phyloP scores from a whole-genome alignment of 2,113 vertebrate genomes.

The Cephalopterus ornatus region DNA sequence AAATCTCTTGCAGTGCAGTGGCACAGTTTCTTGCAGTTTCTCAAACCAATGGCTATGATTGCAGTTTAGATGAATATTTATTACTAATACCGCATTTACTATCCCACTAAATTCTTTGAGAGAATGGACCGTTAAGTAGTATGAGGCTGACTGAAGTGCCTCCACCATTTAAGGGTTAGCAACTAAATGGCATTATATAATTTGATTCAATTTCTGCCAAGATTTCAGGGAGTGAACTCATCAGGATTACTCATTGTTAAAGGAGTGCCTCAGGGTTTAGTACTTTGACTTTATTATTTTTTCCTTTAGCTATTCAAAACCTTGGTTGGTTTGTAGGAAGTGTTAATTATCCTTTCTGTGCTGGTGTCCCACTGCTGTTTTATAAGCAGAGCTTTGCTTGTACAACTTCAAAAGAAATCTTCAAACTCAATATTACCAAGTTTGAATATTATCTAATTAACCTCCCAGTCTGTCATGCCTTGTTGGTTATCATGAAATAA shows the following conservation, averaged over 20 bases:
- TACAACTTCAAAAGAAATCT: conserved; percentile 72
- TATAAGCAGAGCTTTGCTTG: conserved; percentile 67
- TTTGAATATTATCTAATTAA: conserved; percentile 79
- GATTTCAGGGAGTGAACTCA: conserved; percentile 64
- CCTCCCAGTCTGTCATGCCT: conserved; percentile 70
- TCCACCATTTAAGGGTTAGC: conserved; percentile 43
- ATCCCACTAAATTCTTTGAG: conserved; percentile 42
- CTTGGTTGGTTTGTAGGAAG: conserved; percentile 60
- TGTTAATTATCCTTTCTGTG: conserved; percentile 70
- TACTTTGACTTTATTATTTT: conserved; percentile 71
- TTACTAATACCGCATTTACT: conserved; percentile 55
- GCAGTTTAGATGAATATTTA: conserved; percentile 27
- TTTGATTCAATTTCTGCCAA: conserved; percentile 65
- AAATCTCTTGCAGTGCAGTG: neutral
- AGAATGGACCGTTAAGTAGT: conserved; percentile 11
- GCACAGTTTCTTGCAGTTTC: neutral
- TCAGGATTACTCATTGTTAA: conserved; percentile 73
- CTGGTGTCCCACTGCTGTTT: conserved; percentile 53
- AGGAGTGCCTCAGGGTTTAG: conserved; percentile 66
- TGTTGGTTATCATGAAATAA: conserved; percentile 73
- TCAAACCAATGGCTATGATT: conserved; percentile 7
- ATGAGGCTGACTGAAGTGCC: conserved; percentile 39
- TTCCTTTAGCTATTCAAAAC: conserved; percentile 68
- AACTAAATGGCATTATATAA: conserved; percentile 64
- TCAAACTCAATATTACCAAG: conserved; percentile 67